Conservation (phyloP, 2,113 vertebrate species). For the Galemys pyrenaicus region DNA sequence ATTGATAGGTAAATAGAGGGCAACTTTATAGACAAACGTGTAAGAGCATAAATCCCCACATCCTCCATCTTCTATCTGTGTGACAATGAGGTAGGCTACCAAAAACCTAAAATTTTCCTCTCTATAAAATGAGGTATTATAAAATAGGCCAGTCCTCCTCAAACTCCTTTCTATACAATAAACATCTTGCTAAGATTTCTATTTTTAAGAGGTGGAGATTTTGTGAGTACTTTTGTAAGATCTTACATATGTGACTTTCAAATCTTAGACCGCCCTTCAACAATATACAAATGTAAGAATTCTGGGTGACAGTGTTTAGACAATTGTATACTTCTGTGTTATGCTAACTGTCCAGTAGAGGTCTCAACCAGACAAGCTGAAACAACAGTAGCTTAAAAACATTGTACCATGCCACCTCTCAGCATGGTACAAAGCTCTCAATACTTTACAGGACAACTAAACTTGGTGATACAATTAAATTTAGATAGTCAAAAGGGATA, state of each 20-base stretch:
- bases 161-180: not conserved
- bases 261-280: not conserved
- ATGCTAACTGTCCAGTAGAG: not conserved
- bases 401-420: rapidly evolving
- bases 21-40: not conserved
- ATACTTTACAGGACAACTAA: not conserved
- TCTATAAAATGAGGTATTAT: not conserved
- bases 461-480: not conserved
- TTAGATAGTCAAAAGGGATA: not conserved
- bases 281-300: not conserved
- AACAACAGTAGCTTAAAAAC: not conserved
- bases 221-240: not conserved
- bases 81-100: not conserved
- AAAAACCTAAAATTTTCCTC: not conserved
- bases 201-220: not conserved
- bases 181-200: not conserved
- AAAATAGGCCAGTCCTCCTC: not conserved
- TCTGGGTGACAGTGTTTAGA: not conserved
- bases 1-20: not conserved
- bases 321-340: not conserved
- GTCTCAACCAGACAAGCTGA: not conserved
- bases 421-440: not conserved
- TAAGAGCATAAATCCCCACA: not conserved
- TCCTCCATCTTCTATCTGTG: not conserved
- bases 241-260: not conserved